Evolutionary conservation across 2,888 invertebrate species (phyloP).

Genomic region (Bellardia bayeri): DNA sequence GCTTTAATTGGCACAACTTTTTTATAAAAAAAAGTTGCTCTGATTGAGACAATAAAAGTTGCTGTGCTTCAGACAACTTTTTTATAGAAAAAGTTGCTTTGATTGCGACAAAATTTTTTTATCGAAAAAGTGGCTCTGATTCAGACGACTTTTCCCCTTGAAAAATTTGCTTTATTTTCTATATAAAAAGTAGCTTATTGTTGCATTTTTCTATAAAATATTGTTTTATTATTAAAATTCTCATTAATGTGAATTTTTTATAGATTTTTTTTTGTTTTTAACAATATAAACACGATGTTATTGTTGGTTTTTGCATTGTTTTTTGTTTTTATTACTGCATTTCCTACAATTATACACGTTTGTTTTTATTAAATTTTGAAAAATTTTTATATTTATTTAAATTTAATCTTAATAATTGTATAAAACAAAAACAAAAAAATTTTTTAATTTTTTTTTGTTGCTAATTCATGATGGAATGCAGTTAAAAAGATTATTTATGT

Average conservation of each 20-base stretch:
- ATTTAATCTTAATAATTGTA: constrained; percentile 28
- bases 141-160: no score
- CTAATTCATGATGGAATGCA: constrained; percentile 34
- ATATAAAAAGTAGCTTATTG: background rate
- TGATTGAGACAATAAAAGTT: background rate
- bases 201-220: background rate
- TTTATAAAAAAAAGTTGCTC: background rate
- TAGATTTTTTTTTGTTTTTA: background rate
- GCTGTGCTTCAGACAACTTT: background rate
- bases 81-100: background rate
- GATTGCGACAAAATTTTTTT: background rate
- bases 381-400: background rate
- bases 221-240: background rate
- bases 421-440: constrained; percentile 13
- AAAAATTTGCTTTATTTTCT: no score
- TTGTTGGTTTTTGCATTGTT: background rate
- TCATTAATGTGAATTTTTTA: background rate
- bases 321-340: background rate
- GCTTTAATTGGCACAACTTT: no score
- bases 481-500: background rate
- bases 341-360: background rate
- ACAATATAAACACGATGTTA: background rate
- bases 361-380: background rate
- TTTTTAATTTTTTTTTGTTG: constrained; percentile 1
- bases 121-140: no score